Evolutionary conservation across 2,113 vertebrate species (phyloP), one percentile per base, ranked within the genome.

Genomic region (Trogon surrucura): DNA sequence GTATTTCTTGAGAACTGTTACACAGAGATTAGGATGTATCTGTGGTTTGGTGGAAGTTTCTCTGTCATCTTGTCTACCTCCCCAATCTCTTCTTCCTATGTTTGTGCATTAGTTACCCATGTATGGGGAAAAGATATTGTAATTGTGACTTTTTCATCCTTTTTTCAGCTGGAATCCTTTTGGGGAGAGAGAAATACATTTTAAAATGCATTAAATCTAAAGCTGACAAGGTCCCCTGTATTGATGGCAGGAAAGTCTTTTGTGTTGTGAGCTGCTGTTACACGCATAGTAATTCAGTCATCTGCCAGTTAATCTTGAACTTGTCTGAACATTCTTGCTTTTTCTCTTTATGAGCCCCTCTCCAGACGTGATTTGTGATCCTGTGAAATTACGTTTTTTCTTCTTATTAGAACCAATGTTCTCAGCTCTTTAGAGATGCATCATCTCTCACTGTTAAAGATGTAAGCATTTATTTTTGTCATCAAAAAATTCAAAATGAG

Each of bases 321-420:
- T 84, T 70, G 34, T 56, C 70, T 94, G 56, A 78, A 78, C 25
- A 3, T 88, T 94, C 67, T 84, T 92, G 57, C 14, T 80, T 78
- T 79, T 93, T 69, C 38, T 72, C 48, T 67, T 77, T 81, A 80
- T 27, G 17, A 94, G 45, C 38, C 26, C 45, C 11, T 81, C 44
- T 83, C 65, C 27, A 47, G 85, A 74, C 60, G 44, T 79, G 60
- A 81, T 81, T 75, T 61, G 45, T 90, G 77, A 75, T 96, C 89
- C 74, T 72, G 54, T 91, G 57, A 94, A 90, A 91, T 90, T 56
- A 66, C 8, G 13, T 21, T 70, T 95, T 91, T 85, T 89, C 58
- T 95, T 90, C 14, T 47, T 89, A 83, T 90, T 90, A 88, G 60
- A 90, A 75, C 34, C 85, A 80, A 78, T 91, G 66, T 83, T 93